Evolutionary conservation across 2,113 vertebrate species (phyloP).

Genomic region (Prunella fulvescens): DNA sequence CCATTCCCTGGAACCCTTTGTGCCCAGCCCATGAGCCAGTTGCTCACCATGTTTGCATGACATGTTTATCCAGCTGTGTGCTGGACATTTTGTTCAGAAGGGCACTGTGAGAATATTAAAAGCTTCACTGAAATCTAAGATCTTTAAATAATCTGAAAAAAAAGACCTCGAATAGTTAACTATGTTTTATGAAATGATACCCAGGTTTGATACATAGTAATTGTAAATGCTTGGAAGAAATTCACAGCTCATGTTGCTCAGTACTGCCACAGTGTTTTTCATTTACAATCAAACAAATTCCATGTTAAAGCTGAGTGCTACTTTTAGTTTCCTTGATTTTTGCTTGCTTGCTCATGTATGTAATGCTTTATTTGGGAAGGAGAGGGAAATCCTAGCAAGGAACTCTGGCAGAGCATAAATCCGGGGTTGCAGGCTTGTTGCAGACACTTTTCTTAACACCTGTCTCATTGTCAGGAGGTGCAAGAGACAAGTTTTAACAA

Average conservation of each 20-base stretch:
- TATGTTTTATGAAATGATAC: background rate
- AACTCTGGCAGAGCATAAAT: background rate
- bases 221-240: background rate
- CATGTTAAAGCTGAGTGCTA: background rate
- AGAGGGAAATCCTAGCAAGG: background rate
- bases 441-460: background rate
- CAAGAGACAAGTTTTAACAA: background rate
- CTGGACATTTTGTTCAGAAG: background rate
- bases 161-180: background rate
- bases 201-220: background rate
- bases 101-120: background rate
- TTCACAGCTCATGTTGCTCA: background rate
- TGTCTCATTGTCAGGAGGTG: background rate
- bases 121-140: background rate
- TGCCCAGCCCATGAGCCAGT: background rate
- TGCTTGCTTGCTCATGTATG: background rate
- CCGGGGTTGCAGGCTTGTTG: background rate
- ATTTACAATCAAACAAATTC: background rate
- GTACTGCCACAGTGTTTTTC: accelerated
- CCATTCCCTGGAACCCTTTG: background rate
- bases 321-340: background rate
- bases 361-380: background rate
- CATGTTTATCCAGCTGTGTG: background rate
- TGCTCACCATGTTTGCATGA: background rate
- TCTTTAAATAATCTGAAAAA: background rate